Base-by-base conservation (phyloP, 1,140 invertebrate genomes). In the Orius laevigatus region DNA sequence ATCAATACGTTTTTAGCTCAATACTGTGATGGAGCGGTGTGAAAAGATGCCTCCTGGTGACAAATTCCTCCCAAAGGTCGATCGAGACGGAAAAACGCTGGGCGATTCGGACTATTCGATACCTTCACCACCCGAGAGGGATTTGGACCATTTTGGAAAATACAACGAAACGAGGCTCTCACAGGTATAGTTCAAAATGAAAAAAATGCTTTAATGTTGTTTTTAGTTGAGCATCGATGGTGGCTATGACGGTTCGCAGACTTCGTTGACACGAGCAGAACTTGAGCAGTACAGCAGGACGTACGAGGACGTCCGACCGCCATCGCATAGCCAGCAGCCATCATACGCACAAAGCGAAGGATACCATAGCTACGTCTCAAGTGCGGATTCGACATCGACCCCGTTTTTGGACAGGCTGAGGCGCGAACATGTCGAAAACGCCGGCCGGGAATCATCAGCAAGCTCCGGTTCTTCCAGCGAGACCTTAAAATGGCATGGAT, bases 271-370 rank as follows among this genome's bases (percentile, higher is more conserved):
- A 1, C 75, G 81, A 63, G 74, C 75, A 5, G 78, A 78, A 46
- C 63, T 82, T 5, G 79, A 82, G 53, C 75, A 81, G 49, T 83
- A 83, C 56, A 74, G 74, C 10, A 70, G 64, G 25, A 63, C 59
- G 34, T 70, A 70, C 52, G 68, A 70, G 33, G 69, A 70, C 34
- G 62, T 62, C 20, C 47, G 62, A 52, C 53, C 53, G 38, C 61
- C 55, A 49, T 61, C 53, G 51, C 79, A 83, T 56, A 78, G 81
- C 51, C 79, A 81, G 55, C 79, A 81, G 57, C 69, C 75, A 5
- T 81, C 78, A 34, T 85, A 85, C 63, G 81, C 81, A 11, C 80
- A 84, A 53, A 81, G 78, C 16, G 81, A 85, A 65, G 81, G 81
- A 10, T 85, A 85, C 60, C 81, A 84, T 59, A 82, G 79, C 61